Conservation (phyloP, 2,113 vertebrate genomes). For the Boulengeromyrus knoepffleri region DNA sequence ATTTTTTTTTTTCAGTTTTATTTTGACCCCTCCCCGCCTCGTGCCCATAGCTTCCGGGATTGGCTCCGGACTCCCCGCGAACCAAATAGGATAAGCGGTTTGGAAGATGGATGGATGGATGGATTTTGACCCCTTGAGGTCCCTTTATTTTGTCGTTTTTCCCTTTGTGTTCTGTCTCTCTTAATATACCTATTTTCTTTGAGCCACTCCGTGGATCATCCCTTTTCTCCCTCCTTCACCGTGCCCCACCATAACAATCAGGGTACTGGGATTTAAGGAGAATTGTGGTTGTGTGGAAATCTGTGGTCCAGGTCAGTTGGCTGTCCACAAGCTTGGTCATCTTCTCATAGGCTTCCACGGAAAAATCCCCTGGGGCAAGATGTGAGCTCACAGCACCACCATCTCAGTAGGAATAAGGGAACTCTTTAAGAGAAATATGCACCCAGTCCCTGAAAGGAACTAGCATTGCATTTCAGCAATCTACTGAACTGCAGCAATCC, state of each 20-base stretch:
- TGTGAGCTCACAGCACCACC: not conserved
- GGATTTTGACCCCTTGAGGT: not conserved
- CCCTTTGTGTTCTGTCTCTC: not conserved
- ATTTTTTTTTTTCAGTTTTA: no score
- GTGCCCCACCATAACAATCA: not conserved
- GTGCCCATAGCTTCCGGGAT: no score
- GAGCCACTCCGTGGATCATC: not conserved
- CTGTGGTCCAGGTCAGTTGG: not conserved
- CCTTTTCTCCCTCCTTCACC: not conserved
- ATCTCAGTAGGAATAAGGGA: not conserved
- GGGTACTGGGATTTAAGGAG: not conserved
- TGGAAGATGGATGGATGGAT: no score
- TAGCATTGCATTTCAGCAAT: not conserved
- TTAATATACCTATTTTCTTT: not conserved
- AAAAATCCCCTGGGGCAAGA: not conserved
- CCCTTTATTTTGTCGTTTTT: not conserved
- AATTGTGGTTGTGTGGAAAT: not conserved
- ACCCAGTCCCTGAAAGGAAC: not conserved
- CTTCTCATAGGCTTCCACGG: not conserved
- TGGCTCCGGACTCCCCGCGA: no score
- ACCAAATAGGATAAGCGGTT: no score
- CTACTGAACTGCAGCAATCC: not conserved
- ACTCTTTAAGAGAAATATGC: not conserved
- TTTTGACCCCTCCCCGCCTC: no score
- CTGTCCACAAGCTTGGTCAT: not conserved